Percentiles rank a stretch among this genome's conserved stretches.
phyloP scores from a whole-genome alignment of 2,797 vertebrate genomes.

The Rousettus madagascariensis region DNA sequence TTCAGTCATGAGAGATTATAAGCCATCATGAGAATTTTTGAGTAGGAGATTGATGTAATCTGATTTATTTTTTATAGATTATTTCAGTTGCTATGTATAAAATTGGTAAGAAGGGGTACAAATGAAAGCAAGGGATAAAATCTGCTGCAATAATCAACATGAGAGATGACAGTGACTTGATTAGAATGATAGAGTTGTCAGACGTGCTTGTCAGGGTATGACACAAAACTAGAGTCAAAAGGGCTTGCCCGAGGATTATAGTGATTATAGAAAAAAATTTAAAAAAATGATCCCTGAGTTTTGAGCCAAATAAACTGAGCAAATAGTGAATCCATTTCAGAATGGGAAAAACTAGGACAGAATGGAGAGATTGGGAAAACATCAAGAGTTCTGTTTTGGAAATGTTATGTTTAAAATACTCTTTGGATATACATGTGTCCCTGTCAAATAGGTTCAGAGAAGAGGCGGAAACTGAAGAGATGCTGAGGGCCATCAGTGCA shows the following conservation, averaged over 20 bases:
- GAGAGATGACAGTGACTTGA: neutral
- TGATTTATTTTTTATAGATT: neutral
- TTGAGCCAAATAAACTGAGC: neutral
- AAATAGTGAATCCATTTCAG: neutral
- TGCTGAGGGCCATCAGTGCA: neutral
- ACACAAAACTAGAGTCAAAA: neutral
- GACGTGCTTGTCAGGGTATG: neutral
- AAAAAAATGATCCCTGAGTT: neutral
- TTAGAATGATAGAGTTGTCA: neutral
- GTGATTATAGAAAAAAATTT: neutral
- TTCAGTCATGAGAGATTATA: neutral
- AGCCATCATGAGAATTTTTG: neutral
- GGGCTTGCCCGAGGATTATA: neutral
- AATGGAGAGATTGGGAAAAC: neutral
- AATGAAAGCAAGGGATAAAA: neutral
- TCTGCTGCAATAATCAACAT: accelerated
- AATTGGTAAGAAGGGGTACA: neutral
- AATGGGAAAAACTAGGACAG: neutral
- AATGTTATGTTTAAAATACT: neutral
- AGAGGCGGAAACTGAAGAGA: neutral
- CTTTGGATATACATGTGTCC: neutral
- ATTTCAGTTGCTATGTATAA: neutral
- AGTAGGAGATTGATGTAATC: neutral
- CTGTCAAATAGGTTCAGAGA: neutral
- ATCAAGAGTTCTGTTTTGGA: neutral